phyloP scores from a whole-genome alignment of 2,888 invertebrate genomes.

The Trachelus tabidus region DNA sequence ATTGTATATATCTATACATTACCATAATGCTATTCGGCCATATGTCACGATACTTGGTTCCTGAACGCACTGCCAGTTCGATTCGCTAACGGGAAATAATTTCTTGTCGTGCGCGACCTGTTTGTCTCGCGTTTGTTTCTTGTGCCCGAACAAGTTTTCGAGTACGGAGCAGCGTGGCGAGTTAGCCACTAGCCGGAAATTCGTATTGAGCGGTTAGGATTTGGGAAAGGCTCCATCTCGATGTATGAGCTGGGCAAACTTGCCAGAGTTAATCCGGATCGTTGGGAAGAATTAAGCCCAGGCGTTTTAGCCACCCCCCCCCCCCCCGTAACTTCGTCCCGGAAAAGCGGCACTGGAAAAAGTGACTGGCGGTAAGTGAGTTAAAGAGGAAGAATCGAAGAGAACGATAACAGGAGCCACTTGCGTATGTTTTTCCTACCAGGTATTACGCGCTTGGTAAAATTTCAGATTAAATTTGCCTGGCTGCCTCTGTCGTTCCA shows the following conservation, averaged over 20 bases:
- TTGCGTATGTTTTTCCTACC: too few relatives aligned
- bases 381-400: not conserved
- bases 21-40: not conserved
- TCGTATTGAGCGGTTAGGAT: not conserved
- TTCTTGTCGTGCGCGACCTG: conserved; percentile 27
- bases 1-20: not conserved
- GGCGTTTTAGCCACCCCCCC: not conserved
- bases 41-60: not conserved
- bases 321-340: not conserved
- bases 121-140: not conserved
- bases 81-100: conserved; percentile 41
- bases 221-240: not conserved
- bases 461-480: not conserved
- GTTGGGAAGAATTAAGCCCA: not conserved
- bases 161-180: not conserved
- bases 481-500: not conserved
- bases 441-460: too few relatives aligned
- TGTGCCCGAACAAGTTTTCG: not conserved
- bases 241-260: not conserved
- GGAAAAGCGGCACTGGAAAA: not conserved
- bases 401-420: too few relatives aligned
- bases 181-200: not conserved
- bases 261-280: not conserved
- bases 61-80: conserved; percentile 26
- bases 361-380: not conserved